phyloP scores from a whole-genome alignment of 1,140 invertebrate species.

The Zaprionus lachaisei region DNA sequence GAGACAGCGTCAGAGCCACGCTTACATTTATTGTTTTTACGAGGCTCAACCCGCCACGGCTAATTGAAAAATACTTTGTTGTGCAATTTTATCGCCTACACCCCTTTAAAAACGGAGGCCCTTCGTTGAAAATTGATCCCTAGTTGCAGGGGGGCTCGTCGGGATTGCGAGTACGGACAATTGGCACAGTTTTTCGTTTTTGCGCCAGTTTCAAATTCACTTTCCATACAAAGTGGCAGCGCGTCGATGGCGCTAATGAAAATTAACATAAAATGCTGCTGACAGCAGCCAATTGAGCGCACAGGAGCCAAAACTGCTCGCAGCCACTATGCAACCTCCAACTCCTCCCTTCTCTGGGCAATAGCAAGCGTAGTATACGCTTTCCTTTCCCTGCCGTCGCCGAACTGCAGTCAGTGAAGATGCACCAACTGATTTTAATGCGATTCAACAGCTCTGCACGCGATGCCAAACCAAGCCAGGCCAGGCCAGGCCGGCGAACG shows the following conservation, averaged over 20 bases:
- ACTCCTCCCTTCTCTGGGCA: neutral
- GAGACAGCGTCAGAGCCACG: conserved; percentile 29
- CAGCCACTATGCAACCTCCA: neutral
- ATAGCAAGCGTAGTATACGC: too few relatives aligned
- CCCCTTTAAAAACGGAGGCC: neutral
- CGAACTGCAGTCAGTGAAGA: conserved; percentile 80
- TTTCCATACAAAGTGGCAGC: conserved; percentile 82
- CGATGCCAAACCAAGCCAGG: conserved; percentile 52
- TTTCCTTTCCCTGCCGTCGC: conserved; percentile 23
- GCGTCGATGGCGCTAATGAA: conserved; percentile 76
- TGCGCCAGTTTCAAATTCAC: conserved; percentile 73
- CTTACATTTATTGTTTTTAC: conserved; percentile 79
- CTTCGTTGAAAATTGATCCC: conserved; percentile 16
- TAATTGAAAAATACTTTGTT: conserved; percentile 83
- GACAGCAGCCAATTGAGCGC: conserved; percentile 80
- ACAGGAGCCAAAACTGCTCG: conserved; percentile 44
- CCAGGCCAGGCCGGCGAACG: conserved; percentile 58
- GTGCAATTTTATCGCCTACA: conserved; percentile 70
- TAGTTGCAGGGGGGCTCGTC: neutral
- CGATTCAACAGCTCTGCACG: conserved; percentile 81
- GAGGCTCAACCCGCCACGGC: conserved; percentile 52
- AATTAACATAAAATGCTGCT: conserved; percentile 83
- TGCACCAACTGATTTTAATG: conserved; percentile 82
- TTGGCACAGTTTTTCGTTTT: conserved; percentile 67
- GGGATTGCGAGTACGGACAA: conserved; percentile 44